Base-by-base conservation (phyloP, 2,797 vertebrate genomes). In the Distichodus sexfasciatus region DNA sequence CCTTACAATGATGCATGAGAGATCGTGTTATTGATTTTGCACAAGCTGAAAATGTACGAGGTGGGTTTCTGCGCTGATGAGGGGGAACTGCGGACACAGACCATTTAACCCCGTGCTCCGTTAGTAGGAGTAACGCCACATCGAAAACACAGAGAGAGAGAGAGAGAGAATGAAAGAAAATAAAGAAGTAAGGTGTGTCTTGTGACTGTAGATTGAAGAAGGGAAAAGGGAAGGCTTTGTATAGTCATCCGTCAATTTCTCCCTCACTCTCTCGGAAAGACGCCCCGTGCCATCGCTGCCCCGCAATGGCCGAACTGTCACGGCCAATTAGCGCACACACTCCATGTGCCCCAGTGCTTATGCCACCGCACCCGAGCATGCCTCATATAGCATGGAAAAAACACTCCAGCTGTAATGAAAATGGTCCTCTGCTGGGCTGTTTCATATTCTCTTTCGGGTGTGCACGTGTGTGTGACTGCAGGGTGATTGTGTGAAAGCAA, bases 371-470 rank as follows among this genome's bases (percentile, higher is more conserved):
- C 80, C 66, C 66, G 86, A 79, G 87, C 78, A 83, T 85, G 71
- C 88, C 60, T 70, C 70, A 69, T 53, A 88, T 89, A 88, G 87
- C 79, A 71, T 80, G 75, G 85, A 81, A 86, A 87, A 92, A 85
- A 87, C 77, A 81, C 87, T 75, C 81, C 69, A 82, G 73, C 80
- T 88, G 88, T 91, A 91, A 91, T 92, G 88, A 88, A 90, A 90
- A 90, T 92, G 92, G 87, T 90, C 89, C 89, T 90, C 80, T 84
- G 89, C 89, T 88, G 87, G 21, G 78, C 54, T 76, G 50, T 79
- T 86, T 81, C 74, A 74, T 76, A 77, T 76, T 43, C 74, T 75
- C 67, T 59, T 71, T 71, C 71, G 83, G 78, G 83, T 76, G n/a
- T 40, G 64, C 72, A 54, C 48, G n/a, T 71, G 44, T 71, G 51